Evolutionary conservation across 2,113 vertebrate species (phyloP).

Genomic region (Turnix velox): DNA sequence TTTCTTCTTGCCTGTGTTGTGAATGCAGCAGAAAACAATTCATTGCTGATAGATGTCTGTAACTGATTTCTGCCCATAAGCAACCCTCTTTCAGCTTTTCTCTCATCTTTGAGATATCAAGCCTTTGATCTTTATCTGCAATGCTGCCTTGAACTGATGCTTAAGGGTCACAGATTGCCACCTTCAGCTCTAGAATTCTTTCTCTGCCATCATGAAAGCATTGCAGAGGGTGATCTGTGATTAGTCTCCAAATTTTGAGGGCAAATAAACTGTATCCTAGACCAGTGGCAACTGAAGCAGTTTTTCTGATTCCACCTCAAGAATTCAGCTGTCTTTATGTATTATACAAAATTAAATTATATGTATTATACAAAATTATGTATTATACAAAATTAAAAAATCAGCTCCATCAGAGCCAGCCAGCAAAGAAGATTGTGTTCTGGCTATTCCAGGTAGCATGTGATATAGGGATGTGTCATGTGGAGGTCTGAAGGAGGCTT

Average conservation of each 20-base stretch:
- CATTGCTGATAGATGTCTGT: background rate
- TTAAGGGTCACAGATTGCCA: background rate
- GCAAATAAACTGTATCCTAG: background rate
- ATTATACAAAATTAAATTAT: background rate
- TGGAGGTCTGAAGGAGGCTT: background rate
- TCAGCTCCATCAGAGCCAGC: background rate
- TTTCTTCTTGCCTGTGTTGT: background rate
- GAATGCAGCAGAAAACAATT: background rate
- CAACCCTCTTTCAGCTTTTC: background rate
- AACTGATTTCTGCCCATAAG: background rate
- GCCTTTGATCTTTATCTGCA: background rate
- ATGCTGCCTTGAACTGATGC: background rate
- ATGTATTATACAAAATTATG: background rate
- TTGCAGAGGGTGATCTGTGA: background rate
- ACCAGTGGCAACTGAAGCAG: background rate
- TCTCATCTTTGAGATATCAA: background rate
- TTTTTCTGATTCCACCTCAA: background rate
- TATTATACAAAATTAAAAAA: background rate
- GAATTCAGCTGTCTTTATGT: background rate
- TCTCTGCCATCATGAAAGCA: background rate
- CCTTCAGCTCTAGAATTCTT: background rate
- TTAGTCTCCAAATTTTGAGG: background rate
- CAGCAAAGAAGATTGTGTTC: background rate
- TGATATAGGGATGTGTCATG: accelerated
- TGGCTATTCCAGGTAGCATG: accelerated